A percentile compares a stretch with the other conserved stretches of the same genome.
Evolutionary conservation across 2,797 vertebrate genomes (phyloP).

Genomic region (Sebastes minor): DNA sequence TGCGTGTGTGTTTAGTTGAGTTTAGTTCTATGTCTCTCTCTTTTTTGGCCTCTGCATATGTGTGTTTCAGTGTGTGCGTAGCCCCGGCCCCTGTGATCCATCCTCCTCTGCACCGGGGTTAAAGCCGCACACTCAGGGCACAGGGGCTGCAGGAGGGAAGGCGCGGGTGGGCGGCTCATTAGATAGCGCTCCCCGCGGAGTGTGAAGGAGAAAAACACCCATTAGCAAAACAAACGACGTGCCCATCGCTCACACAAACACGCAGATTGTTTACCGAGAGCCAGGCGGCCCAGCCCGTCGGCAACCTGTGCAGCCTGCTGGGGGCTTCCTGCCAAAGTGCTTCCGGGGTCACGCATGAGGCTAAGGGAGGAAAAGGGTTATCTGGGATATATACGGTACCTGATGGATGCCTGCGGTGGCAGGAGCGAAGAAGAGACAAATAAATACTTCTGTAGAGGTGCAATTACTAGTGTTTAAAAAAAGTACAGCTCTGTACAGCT

Average conservation of each 20-base stretch:
- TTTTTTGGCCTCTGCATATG: neutral
- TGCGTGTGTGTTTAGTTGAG: conserved; percentile 11
- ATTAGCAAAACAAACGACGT: conserved; percentile 82
- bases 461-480: neutral
- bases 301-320: conserved; percentile 32
- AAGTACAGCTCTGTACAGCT: neutral
- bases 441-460: neutral
- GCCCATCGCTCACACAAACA: conserved; percentile 71
- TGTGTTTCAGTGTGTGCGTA: neutral
- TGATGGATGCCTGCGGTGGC: neutral
- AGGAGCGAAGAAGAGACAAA: neutral
- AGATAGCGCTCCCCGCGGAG: conserved; percentile 74
- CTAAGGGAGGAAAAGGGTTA: neutral
- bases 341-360: conserved; percentile 59
- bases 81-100: conserved; percentile 57
- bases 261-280: conserved; percentile 67
- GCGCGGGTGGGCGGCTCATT: conserved; percentile 78
- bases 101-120: conserved; percentile 67
- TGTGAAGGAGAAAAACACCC: conserved; percentile 78
- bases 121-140: conserved; percentile 70
- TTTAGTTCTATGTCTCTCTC: conserved; percentile 12
- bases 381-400: neutral
- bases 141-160: conserved; percentile 63
- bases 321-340: conserved; percentile 46
- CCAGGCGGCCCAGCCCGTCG: conserved; percentile 29